Evolutionary conservation across 2,113 vertebrate species (phyloP).

Genomic region (Tenebrosternarchus preto): DNA sequence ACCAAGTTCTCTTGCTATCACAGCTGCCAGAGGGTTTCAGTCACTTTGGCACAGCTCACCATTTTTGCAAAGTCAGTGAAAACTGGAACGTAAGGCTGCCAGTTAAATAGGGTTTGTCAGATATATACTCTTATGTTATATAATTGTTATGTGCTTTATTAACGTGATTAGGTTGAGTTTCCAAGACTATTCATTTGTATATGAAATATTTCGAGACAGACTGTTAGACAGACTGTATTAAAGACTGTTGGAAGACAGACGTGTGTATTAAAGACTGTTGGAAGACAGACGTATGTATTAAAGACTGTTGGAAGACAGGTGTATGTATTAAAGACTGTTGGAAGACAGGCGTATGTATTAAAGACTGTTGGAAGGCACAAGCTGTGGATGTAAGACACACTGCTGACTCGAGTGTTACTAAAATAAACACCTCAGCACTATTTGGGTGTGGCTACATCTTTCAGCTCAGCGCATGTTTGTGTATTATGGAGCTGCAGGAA

Average conservation of each 20-base stretch:
- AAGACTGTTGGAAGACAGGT: background rate
- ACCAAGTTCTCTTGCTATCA: no score
- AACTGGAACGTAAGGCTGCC: no score
- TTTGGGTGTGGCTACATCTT: background rate
- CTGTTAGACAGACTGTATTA: background rate
- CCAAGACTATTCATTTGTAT: background rate
- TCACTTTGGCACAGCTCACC: no score
- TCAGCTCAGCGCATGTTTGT: background rate
- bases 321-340: background rate
- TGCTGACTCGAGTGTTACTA: background rate
- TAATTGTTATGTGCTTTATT: no score
- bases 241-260: background rate
- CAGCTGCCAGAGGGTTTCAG: no score
- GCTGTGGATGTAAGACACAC: background rate
- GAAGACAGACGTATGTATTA: background rate
- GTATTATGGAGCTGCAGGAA: background rate
- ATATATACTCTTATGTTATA: no score
- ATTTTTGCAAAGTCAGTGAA: no score
- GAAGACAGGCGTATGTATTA: background rate
- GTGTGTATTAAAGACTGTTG: background rate
- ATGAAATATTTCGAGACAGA: no score
- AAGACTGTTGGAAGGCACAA: background rate
- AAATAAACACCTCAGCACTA: no score
- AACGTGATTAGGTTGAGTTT: no score
- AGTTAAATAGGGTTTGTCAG: no score